Conservation (phyloP, 2,888 invertebrate genomes). For the Eristalis tenax region DNA sequence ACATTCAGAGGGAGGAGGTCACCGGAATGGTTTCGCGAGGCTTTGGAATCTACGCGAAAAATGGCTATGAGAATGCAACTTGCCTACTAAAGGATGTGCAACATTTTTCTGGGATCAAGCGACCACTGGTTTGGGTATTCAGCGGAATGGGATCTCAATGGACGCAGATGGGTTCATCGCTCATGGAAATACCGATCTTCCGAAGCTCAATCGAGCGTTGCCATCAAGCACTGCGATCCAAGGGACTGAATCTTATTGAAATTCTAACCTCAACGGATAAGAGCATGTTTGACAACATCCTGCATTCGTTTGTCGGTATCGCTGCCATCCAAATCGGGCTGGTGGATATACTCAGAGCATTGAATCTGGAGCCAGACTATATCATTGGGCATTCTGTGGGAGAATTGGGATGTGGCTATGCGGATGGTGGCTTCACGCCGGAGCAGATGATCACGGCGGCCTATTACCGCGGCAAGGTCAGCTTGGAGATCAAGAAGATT, state of each 20-base stretch:
- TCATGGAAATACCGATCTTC: slow-evolving; percentile 89
- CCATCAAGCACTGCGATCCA: slow-evolving; percentile 83
- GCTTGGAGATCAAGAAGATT: slow-evolving; percentile 86
- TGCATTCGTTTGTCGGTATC: slow-evolving; percentile 88
- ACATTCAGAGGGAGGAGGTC: slow-evolving; percentile 84
- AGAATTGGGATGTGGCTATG: slow-evolving; percentile 97
- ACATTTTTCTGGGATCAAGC: slow-evolving; percentile 84
- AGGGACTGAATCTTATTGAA: slow-evolving; percentile 85
- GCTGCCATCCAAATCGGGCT: slow-evolving; percentile 86
- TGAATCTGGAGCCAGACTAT: slow-evolving; percentile 87
- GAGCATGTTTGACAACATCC: slow-evolving; percentile 84
- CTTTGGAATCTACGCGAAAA: slow-evolving; percentile 83
- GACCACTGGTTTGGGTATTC: slow-evolving; percentile 94
- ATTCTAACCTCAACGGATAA: slow-evolving; percentile 86
- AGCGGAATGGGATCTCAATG: slow-evolving; percentile 96
- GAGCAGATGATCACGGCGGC: slow-evolving; percentile 93
- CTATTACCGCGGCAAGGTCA: slow-evolving; percentile 90
- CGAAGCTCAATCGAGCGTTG: slow-evolving; percentile 86
- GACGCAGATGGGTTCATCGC: slow-evolving; percentile 90
- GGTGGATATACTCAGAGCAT: slow-evolving; percentile 84
- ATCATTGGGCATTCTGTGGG: slow-evolving; percentile 96
- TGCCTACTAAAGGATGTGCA: slow-evolving; percentile 82
- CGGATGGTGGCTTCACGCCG: slow-evolving; percentile 93
- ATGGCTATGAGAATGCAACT: slow-evolving; percentile 73
- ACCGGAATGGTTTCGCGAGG: slow-evolving; percentile 89